These are phyloP conservation scores for Egretta garzetta DNA, from an alignment of 2,113 vertebrate species.

Conservation along the genomic window DNA sequence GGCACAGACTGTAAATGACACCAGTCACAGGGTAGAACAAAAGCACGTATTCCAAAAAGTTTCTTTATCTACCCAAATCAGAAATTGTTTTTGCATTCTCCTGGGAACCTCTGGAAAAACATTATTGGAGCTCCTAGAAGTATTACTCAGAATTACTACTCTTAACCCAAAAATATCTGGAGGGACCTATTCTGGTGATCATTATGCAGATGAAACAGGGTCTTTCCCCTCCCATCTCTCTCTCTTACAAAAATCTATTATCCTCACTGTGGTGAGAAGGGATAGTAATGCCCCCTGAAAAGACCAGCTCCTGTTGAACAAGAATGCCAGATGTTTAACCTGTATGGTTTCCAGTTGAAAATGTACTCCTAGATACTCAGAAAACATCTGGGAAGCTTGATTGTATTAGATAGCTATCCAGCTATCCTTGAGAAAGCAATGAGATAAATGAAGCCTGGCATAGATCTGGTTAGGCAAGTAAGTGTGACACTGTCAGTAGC, in stretches of 20 bases:
- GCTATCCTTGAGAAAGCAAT: background rate
- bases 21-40: background rate
- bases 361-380: background rate
- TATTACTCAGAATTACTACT: background rate
- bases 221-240: background rate
- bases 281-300: background rate
- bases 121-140: background rate
- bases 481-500: background rate
- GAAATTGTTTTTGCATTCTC: background rate
- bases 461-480: background rate
- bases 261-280: background rate
- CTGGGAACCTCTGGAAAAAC: background rate
- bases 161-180: background rate
- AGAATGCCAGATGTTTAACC: background rate
- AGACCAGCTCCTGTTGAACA: background rate
- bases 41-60: background rate
- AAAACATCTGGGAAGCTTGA: background rate
- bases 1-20: background rate
- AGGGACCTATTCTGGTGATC: background rate
- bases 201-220: background rate
- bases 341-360: background rate
- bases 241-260: background rate
- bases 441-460: background rate
- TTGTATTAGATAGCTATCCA: background rate
- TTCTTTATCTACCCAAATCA: background rate